phyloP scores from a whole-genome alignment of 1,140 invertebrate genomes.

The Trachelipus rathkii region DNA sequence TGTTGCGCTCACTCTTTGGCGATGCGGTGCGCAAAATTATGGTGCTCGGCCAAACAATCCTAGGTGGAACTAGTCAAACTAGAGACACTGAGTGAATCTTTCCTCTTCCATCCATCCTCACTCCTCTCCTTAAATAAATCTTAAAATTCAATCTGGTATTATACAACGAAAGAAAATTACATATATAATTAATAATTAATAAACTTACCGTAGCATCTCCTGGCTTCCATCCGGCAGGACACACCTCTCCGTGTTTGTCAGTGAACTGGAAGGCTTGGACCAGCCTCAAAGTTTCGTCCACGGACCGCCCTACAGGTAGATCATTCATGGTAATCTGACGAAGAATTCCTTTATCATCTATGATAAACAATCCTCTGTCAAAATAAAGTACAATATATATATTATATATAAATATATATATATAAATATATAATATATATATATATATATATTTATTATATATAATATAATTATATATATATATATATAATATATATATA shows the following conservation, averaged over 20 bases:
- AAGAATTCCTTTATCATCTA: slow-evolving; percentile 61
- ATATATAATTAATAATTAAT: not conserved
- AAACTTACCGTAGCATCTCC: slow-evolving; percentile 65
- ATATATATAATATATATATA: too few relatives aligned
- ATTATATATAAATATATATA: too few relatives aligned
- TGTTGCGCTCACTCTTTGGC: too few relatives aligned
- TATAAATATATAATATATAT: too few relatives aligned
- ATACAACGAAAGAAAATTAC: slow-evolving; percentile 18
- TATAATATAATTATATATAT: too few relatives aligned
- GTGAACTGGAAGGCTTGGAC: slow-evolving; percentile 92
- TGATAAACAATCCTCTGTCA: slow-evolving; percentile 65
- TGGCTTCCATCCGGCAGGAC: slow-evolving; percentile 61
- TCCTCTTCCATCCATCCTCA: not conserved
- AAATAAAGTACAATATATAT: too few relatives aligned
- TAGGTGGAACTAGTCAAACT: too few relatives aligned
- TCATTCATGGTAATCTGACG: slow-evolving; percentile 69
- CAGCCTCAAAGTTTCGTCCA: slow-evolving; percentile 83
- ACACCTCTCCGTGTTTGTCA: slow-evolving; percentile 80
- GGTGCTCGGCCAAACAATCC: too few relatives aligned
- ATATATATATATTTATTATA: too few relatives aligned
- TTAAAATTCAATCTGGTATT: not conserved
- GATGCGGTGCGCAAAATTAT: too few relatives aligned
- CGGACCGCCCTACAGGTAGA: slow-evolving; percentile 68
- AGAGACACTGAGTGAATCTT: not conserved
- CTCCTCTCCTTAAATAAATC: slow-evolving; percentile 21